Evolutionary conservation across 2,888 invertebrate species (phyloP), one percentile per base, ranked within the genome.

Genomic region (Prostheceraeus crozeri): DNA sequence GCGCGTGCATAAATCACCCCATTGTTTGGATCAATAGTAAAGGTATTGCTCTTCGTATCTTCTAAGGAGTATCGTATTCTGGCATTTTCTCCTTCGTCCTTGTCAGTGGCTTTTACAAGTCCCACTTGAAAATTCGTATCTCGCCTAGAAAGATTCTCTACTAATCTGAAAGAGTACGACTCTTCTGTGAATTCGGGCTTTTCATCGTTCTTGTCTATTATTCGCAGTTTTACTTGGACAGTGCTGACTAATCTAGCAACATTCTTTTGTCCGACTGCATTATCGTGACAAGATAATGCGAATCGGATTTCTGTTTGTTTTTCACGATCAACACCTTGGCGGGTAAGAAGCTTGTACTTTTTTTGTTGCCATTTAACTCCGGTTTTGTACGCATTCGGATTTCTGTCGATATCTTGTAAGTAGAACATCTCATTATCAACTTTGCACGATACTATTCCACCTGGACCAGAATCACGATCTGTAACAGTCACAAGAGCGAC

Each of bases 391-490:
- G 27, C 23, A 6, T 31, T 28, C 23, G 27, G 58, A 6, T 23
- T 14, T 8, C 25, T 25, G n/a, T 27, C 16, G 4, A 58, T 58
- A 31, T 58, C 58, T 31, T 58, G 52, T 3, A 58, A 16, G 19
- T 19, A 19, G 14, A 58, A 58, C 14, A 51, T 8, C 19, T 58
- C 14, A 58, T 58, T 33, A 16, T 51, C 33, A 14, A 27, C 56
- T 27, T 19, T 19, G 21, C 52, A 55, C 16, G 25, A 33, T 11
- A 55, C 58, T 21, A 56, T 33, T 8, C 33, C 55, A 3, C 53
- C 51, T 6, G 56, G 19, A 55, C 27, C 25, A n/a, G 57, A 30
- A 23, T 58, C 58, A n/a, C 8, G 25, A 31, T 58, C 58, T 16
- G 23, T 58, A 6, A 58, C 58, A 3, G 33, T 52, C 3, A 58